A percentile compares a stretch with the other conserved stretches of the same genome.
phyloP scores from a whole-genome alignment of 2,113 vertebrate species.

The Leptobrachium leishanense region DNA sequence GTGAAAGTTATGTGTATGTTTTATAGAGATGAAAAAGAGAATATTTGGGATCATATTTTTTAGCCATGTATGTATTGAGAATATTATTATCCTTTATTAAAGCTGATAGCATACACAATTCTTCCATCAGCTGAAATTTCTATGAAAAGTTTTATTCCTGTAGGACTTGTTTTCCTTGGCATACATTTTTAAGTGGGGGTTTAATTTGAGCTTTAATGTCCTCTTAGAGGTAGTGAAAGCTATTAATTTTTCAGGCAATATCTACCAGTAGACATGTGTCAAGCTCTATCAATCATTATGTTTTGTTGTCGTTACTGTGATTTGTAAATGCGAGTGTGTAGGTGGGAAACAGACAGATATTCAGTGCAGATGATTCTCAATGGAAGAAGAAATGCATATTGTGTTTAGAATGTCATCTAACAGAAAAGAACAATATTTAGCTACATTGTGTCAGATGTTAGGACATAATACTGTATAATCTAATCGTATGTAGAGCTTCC shows the following conservation, averaged over 20 bases:
- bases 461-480: too few species aligned
- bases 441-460: too few species aligned
- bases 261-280: constrained; percentile 40
- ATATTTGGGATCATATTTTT: too few species aligned
- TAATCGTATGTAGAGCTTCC: too few species aligned
- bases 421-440: not conserved
- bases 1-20: too few species aligned
- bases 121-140: not conserved
- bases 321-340: constrained; percentile 45
- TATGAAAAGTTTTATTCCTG: constrained; percentile 38
- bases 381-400: constrained; percentile 1
- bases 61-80: too few species aligned
- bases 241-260: constrained; percentile 42
- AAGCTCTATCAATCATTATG: constrained; percentile 43
- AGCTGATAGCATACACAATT: not conserved
- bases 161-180: constrained; percentile 26
- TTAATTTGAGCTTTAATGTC: constrained; percentile 48
- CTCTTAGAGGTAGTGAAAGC: constrained; percentile 41
- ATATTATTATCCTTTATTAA: too few species aligned
- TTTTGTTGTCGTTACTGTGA: constrained; percentile 43
- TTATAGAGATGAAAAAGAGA: too few species aligned
- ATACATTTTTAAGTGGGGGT: constrained; percentile 48
- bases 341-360: constrained; percentile 44
- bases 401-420: constrained; percentile 2
- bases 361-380: constrained; percentile 37